Conservation (phyloP, 2,113 vertebrate species). For the Furnarius figulus region DNA sequence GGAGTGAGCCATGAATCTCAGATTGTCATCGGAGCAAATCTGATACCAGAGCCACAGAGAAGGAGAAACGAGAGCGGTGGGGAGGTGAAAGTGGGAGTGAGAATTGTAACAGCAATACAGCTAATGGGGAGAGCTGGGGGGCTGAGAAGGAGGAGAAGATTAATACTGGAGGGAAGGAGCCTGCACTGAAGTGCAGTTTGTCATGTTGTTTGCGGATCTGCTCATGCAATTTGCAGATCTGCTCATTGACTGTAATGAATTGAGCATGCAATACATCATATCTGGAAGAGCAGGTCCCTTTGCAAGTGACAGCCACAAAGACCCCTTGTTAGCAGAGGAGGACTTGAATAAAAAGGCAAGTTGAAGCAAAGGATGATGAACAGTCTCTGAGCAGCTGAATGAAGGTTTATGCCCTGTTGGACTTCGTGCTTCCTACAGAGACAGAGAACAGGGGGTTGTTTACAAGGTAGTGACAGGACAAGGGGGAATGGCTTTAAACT, state of each 20-base stretch:
- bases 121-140: not conserved
- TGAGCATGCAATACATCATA: not conserved
- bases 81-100: not conserved
- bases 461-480: not conserved
- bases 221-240: not conserved
- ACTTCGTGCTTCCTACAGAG: not conserved
- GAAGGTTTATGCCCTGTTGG: not conserved
- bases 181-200: not conserved
- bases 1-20: not conserved
- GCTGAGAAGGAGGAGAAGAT: conserved; percentile 9
- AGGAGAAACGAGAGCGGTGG: not conserved
- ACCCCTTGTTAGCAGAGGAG: not conserved
- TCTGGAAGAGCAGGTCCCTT: not conserved
- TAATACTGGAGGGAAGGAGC: not conserved
- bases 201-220: not conserved
- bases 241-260: not conserved
- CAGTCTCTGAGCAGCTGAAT: not conserved
- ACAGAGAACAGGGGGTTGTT: not conserved
- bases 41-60: not conserved
- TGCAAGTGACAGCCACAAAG: not conserved
- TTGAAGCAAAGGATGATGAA: not conserved
- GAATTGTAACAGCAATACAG: not conserved
- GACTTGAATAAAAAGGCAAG: not conserved
- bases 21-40: not conserved
- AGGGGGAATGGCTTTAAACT: not conserved